Evolutionary conservation across 2,113 vertebrate genomes (phyloP).

Genomic region (Cinclus mexicanus): DNA sequence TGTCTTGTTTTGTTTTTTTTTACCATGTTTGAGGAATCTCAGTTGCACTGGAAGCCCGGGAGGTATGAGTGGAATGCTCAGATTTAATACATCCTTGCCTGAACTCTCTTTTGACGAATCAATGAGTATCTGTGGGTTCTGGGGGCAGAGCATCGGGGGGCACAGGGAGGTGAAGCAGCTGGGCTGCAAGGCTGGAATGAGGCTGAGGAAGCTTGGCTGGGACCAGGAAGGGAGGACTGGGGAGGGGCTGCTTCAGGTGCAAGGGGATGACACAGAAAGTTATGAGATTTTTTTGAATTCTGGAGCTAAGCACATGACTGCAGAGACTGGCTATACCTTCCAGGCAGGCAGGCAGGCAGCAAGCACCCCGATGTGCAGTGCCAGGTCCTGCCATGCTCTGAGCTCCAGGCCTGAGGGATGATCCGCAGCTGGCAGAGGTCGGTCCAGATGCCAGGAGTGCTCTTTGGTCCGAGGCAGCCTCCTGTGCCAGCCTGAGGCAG

Average conservation of each 20-base stretch:
- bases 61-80: slow-evolving; percentile 72
- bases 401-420: neutral
- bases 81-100: slow-evolving; percentile 54
- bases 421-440: neutral
- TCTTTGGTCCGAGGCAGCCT: neutral
- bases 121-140: slow-evolving; percentile 50
- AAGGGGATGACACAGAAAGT: slow-evolving; percentile 37
- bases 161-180: neutral
- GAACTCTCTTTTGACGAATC: slow-evolving; percentile 51
- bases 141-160: neutral
- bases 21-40: slow-evolving; percentile 42
- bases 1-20: slow-evolving; percentile 36
- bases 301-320: neutral
- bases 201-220: neutral
- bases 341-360: neutral
- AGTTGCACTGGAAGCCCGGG: slow-evolving; percentile 37
- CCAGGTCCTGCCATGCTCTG: neutral
- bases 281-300: neutral
- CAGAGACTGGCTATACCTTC: neutral
- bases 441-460: accelerated
- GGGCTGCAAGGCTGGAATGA: neutral
- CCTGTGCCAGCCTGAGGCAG: neutral
- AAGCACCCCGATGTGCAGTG: neutral
- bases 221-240: neutral
- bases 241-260: neutral